A percentile compares a stretch with the other conserved stretches of the same genome.
phyloP scores from a whole-genome alignment of 1,140 invertebrate species.

The Cotesia vestalis region DNA sequence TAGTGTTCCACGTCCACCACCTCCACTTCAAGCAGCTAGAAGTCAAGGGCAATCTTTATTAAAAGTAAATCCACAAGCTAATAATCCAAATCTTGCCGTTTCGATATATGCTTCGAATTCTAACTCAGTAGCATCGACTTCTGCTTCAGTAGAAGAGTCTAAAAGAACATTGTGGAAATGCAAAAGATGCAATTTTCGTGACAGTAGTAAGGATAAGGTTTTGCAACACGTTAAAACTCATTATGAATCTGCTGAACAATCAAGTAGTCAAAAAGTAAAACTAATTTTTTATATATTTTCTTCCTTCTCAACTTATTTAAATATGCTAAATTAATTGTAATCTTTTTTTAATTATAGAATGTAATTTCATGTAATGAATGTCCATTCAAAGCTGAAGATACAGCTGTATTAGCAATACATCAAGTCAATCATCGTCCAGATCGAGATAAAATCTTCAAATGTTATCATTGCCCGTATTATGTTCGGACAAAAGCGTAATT shows the following conservation, averaged over 20 bases:
- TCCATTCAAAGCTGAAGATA: slow-evolving; percentile 76
- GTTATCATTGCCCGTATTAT: slow-evolving; percentile 82
- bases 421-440: slow-evolving; percentile 77
- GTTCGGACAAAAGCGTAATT: slow-evolving; percentile 71
- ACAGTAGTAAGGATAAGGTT: slow-evolving; percentile 72
- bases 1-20: slow-evolving; percentile 48
- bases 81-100: slow-evolving; percentile 18
- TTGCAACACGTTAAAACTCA: slow-evolving; percentile 74
- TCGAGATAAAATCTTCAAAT: slow-evolving; percentile 78
- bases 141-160: slow-evolving; percentile 47
- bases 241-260: slow-evolving; percentile 57
- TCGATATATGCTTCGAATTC: slow-evolving; percentile 11
- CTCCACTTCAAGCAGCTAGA: slow-evolving; percentile 49
- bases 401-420: slow-evolving; percentile 74
- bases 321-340: background rate
- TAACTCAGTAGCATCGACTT: slow-evolving; percentile 27
- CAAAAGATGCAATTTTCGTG: slow-evolving; percentile 84
- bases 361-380: slow-evolving; percentile 73
- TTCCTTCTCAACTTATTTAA: slow-evolving; percentile 2
- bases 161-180: slow-evolving; percentile 80
- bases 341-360: background rate
- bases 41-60: slow-evolving; percentile 56
- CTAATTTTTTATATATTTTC: background rate
- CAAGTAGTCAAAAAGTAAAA: slow-evolving; percentile 45
- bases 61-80: slow-evolving; percentile 49